These are phyloP conservation scores for Euborellia annulipes DNA, from an alignment of 1,140 invertebrate genomes.

Conservation along the genomic window DNA sequence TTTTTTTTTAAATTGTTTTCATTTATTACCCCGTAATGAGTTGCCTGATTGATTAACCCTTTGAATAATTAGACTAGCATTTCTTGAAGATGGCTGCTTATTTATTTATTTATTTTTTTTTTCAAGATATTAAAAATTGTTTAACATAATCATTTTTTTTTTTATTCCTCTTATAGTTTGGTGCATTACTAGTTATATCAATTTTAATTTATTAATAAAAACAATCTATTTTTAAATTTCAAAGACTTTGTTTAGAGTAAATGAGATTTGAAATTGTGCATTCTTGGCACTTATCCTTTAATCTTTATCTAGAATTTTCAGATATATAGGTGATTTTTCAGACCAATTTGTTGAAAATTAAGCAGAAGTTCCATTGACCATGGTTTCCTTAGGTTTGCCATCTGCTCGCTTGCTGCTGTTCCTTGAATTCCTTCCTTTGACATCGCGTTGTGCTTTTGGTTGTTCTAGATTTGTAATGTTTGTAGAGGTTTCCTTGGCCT, in stretches of 20 bases:
- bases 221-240: constrained; percentile 23
- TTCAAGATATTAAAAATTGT: too few species aligned
- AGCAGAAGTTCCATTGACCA: constrained; percentile 42
- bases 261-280: constrained; percentile 20
- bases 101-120: too few species aligned
- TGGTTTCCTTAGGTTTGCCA: constrained; percentile 38
- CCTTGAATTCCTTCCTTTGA: constrained; percentile 24
- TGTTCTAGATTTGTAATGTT: not conserved
- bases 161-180: too few species aligned
- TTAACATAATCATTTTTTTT: too few species aligned
- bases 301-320: constrained; percentile 10
- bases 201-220: not conserved
- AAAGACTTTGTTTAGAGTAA: constrained; percentile 29
- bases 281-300: constrained; percentile 4
- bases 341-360: constrained; percentile 18
- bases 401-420: constrained; percentile 30
- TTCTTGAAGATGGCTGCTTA: too few species aligned
- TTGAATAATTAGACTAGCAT: too few species aligned
- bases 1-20: too few species aligned
- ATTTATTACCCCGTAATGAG: too few species aligned
- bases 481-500: too few species aligned
- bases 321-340: constrained; percentile 11
- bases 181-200: not conserved
- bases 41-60: too few species aligned
- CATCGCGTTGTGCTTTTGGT: constrained; percentile 28